phyloP scores from a whole-genome alignment of 1,140 invertebrate species.

The Drosophila serrata region DNA sequence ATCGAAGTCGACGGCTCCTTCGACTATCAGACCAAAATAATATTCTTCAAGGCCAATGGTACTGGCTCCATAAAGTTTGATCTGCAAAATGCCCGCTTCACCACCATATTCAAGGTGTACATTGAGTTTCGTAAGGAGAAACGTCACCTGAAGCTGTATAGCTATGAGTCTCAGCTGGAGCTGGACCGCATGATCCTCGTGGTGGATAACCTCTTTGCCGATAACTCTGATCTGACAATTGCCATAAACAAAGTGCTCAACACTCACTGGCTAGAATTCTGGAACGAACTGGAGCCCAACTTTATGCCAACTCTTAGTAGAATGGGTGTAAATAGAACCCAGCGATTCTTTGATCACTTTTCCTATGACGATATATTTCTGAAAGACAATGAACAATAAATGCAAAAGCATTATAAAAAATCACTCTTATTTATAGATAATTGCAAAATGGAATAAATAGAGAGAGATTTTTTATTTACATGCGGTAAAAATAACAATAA shows the following conservation, averaged over 20 bases:
- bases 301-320: constrained; percentile 13
- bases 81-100: constrained; percentile 40
- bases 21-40: constrained; percentile 15
- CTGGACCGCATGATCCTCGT: constrained; percentile 45
- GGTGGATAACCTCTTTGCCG: constrained; percentile 40
- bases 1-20: constrained; percentile 10
- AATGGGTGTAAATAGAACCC: not conserved
- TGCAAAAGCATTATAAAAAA: not conserved
- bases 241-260: constrained; percentile 44
- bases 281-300: constrained; percentile 49
- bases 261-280: constrained; percentile 49
- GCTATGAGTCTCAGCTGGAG: constrained; percentile 8
- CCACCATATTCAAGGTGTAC: constrained; percentile 19
- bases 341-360: not conserved
- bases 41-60: constrained; percentile 9
- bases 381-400: constrained; percentile 9
- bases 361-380: constrained; percentile 55
- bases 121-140: constrained; percentile 41
- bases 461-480: not conserved
- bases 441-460: not conserved
- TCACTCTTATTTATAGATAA: not conserved
- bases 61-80: constrained; percentile 22
- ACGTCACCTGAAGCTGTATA: constrained; percentile 46
- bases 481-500: not conserved
- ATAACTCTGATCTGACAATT: constrained; percentile 43